These are phyloP conservation scores for Calycopis cecrops DNA, from an alignment of 1,140 invertebrate species.

Conservation along the genomic window DNA sequence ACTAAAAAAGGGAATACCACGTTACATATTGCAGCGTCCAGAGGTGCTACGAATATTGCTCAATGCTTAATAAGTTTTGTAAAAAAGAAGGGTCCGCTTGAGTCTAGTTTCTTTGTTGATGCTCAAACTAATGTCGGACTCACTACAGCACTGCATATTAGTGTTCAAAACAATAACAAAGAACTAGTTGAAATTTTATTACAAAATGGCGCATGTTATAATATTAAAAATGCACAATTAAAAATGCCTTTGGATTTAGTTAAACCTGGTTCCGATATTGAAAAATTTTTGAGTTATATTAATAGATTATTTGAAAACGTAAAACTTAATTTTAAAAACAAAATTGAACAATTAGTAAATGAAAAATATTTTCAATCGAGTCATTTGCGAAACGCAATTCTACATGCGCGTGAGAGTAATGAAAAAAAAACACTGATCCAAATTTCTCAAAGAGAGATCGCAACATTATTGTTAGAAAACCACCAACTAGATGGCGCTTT, in stretches of 20 bases:
- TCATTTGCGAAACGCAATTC: background rate
- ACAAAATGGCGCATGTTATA: background rate
- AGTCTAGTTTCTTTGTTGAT: background rate
- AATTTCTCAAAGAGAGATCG: background rate
- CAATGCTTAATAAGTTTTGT: background rate
- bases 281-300: background rate
- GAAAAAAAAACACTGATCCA: background rate
- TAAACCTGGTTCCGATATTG: background rate
- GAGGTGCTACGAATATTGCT: background rate
- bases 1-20: background rate
- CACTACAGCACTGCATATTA: background rate
- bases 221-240: background rate
- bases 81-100: background rate
- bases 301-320: background rate
- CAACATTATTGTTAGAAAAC: background rate
- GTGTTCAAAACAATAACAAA: background rate
- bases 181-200: background rate
- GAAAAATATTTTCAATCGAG: background rate
- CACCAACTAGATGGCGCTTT: too few species aligned
- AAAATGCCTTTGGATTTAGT: background rate
- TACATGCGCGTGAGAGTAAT: slow-evolving; percentile 2
- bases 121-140: slow-evolving; percentile 1
- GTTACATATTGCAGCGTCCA: background rate
- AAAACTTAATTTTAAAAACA: background rate
- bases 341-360: background rate